Evolutionary conservation across 2,888 invertebrate species (phyloP), one percentile per base, ranked within the genome.

Genomic region (Torymus aiolomorphi): DNA sequence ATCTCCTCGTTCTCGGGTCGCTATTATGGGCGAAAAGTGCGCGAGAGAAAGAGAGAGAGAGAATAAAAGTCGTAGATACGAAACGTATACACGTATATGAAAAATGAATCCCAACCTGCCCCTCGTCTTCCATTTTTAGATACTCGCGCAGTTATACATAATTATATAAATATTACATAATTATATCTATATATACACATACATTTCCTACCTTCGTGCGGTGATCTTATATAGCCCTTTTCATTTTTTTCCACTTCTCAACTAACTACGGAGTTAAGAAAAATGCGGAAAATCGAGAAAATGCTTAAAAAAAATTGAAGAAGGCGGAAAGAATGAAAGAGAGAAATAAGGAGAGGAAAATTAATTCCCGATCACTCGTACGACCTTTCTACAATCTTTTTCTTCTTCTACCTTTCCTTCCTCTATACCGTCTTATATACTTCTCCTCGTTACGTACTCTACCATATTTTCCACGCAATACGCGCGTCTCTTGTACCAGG

Each of bases 91-190:
- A 59, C 57, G 10, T 18, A 63, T 42, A 42, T 1, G 54, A 70
- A 8, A 62, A 77, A 54, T 52, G 52, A 80, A 73, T 76, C 79
- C 73, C 83, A 61, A 75, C 77, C 73, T 78, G 76, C 82, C 83
- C 86, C 75, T 84, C 69, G 86, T 86, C 86, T 86, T 86, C 86
- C 86, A 86, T 83, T 85, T 85, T 84, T 83, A 85, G 83, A 84
- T 76, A 81, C 66, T 78, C 63, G 72, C 74, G 42, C 20, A 31
- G 57, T 31, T 42, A 63, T 18, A 65, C 31, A 73, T 73, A 59
- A 49, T 51, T 49, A 49, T 57, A 20, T 54, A 12, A 59, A 16
- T 11, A 16, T 14, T 56, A 14, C 56, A n/a, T 56, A 14, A 3
- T 14, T n/a, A 14, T 62, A 14, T 63, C 42, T n/a, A n/a, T 49